Evolutionary conservation across 2,888 invertebrate genomes (phyloP), one percentile per base, ranked within the genome.

Genomic region (Drosophila subsilvestris): DNA sequence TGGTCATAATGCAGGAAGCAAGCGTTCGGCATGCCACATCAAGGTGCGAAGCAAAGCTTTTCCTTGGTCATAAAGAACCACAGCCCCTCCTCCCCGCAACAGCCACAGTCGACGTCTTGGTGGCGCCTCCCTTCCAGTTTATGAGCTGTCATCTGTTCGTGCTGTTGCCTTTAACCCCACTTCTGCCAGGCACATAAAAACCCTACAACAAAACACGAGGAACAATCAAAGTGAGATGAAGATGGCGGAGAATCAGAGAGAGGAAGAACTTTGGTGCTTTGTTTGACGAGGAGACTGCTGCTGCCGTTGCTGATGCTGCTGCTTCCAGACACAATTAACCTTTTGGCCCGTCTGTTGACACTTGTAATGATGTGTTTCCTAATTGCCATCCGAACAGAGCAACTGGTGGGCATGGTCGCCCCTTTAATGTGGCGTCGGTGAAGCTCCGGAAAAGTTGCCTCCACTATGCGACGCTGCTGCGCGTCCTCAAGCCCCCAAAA

Each of bases 341-440:
- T 81, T 83, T 87, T 70, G 86, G 70, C 22, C 63, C 68, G 14
- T 70, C 70, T 87, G 82, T 87, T 83, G 82, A 85, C 88, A 87
- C 77, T 72, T 75, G 73, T 87, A 83, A 83, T 83, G 86, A 83
- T 75, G 88, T 87, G 82, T 73, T 81, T 79, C 77, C 82, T 83
- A 83, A 83, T 83, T 83, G 85, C 73, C 71, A 69, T 63, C 61
- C 57, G 67, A 60, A 75, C 58, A 22, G 20, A 57, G 70, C 70
- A 73, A 71, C 73, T 73, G 73, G 70, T 71, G 44, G 71, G 69
- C 60, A 60, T 54, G 60, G 59, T 27, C 20, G 48, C 10, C 22
- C 12, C 54, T 69, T 61, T 61, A 69, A 70, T 54, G 18, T 32
- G 47, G 32, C 47, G 20, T 20, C 14, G 47, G 51, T 12, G 32